Evolutionary conservation across 1,140 invertebrate species (phyloP).

Genomic region (Lerema accius): DNA sequence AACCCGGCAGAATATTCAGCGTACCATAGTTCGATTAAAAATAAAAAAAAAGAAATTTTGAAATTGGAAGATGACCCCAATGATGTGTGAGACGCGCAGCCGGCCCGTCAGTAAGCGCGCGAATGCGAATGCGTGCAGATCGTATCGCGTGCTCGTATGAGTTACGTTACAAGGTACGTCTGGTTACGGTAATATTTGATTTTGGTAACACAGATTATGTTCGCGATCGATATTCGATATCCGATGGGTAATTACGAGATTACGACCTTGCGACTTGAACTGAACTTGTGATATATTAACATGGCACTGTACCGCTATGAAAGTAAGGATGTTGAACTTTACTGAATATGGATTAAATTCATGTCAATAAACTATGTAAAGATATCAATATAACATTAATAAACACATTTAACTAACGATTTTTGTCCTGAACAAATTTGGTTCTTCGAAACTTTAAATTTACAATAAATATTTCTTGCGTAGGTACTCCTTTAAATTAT

Average conservation of each 20-base stretch:
- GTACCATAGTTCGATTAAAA: constrained; percentile 1
- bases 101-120: constrained; percentile 53
- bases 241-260: constrained; percentile 24
- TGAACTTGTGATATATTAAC: not conserved
- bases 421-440: too few species aligned
- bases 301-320: constrained; percentile 12
- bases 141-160: constrained; percentile 42
- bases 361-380: not conserved
- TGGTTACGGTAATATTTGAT: constrained; percentile 70
- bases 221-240: constrained; percentile 37
- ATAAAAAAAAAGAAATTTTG: constrained; percentile 13
- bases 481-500: too few species aligned
- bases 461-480: too few species aligned
- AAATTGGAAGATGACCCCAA: constrained; percentile 37
- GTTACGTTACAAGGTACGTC: constrained; percentile 47
- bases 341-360: not conserved
- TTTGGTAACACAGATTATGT: constrained; percentile 53
- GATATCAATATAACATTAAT: too few species aligned
- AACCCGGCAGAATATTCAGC: constrained; percentile 7
- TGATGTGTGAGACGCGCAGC: constrained; percentile 48
- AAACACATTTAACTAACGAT: too few species aligned
- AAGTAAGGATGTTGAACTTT: constrained; percentile 20
- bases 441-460: too few species aligned
- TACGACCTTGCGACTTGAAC: constrained; percentile 17
- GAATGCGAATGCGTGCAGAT: constrained; percentile 56